Evolutionary conservation across 2,113 vertebrate species (phyloP), one percentile per base, ranked within the genome.

Genomic region (Pycnonotus jocosus): DNA sequence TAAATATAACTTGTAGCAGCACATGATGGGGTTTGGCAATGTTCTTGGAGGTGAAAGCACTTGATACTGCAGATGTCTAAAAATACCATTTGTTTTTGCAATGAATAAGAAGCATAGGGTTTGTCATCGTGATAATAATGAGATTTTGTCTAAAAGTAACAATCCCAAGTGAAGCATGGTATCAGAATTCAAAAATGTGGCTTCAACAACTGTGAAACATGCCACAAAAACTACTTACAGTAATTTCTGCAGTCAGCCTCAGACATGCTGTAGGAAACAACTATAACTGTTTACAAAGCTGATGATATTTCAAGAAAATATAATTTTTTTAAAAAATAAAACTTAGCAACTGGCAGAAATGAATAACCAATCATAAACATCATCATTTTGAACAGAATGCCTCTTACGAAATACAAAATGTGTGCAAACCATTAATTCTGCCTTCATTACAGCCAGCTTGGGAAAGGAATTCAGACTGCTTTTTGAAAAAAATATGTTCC

Each of bases 221-320:
- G 73, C 45, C 84, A 71, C 44, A 82, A 66, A 60, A 93, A 62
- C 27, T 62, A 60, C 54, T 82, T 54, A 24, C 15, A 70, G 28
- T 38, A 31, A 88, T 15, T 93, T 85, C 79, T 74, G 38, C 57
- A 71, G 69, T 65, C 70, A 73, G 79, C 44, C 65, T 96, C 45
- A 58, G 37, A 93, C 86, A 17, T 64, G 58, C 10, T 70, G 58
- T 23, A 76, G 14, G 30, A 92, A 86, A 90, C 51, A 91, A 65
- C 42, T 56, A 15, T 15, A 51, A 66, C 37, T 62, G 33, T 69
- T 84, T 80, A 86, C n/a, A 76, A 94, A 95, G 47, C 70, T 83
- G 78, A 87, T 44, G 58, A 77, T 84, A 87, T 65, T 90, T 96
- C 71, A 85, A 89, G 85, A 94, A 93, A 93, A 90, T 33, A 12